Conservation (phyloP, 1,140 invertebrate species). For the Pogonognathellus flavescens region DNA sequence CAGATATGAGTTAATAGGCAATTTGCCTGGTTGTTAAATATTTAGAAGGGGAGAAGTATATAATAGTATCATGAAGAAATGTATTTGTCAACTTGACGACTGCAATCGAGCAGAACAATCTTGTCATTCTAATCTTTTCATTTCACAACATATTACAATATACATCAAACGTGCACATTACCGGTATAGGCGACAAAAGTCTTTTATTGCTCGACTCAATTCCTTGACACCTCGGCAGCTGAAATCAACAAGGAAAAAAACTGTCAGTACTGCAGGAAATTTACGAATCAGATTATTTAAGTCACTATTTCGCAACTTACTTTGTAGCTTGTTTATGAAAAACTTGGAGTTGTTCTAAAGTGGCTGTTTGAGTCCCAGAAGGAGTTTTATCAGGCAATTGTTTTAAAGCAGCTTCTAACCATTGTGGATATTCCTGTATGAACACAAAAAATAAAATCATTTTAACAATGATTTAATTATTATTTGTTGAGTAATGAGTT, state of each 20-base stretch:
- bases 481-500: not conserved
- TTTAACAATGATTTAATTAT: not conserved
- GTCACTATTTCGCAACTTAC: conserved; percentile 72
- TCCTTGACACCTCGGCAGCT: conserved; percentile 80
- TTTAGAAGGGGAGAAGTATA: too few species aligned
- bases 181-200: conserved; percentile 84
- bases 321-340: conserved; percentile 83
- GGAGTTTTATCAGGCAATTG: conserved; percentile 82
- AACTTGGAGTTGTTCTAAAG: conserved; percentile 85
- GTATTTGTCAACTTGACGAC: too few species aligned
- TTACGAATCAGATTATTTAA: too few species aligned
- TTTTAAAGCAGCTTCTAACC: conserved; percentile 82
- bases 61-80: too few species aligned
- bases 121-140: too few species aligned
- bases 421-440: conserved; percentile 75
- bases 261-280: too few species aligned
- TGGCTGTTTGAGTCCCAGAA: conserved; percentile 81
- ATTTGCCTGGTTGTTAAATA: too few species aligned
- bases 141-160: too few species aligned
- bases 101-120: too few species aligned
- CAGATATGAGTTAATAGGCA: too few species aligned
- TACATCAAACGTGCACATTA: conserved; percentile 69
- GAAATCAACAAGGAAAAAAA: conserved; percentile 49
- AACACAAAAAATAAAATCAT: conserved; percentile 61
- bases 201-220: conserved; percentile 79